Evolutionary conservation across 2,797 vertebrate genomes (phyloP), one percentile per base, ranked within the genome.

Genomic region (Calcarius lapponicus): DNA sequence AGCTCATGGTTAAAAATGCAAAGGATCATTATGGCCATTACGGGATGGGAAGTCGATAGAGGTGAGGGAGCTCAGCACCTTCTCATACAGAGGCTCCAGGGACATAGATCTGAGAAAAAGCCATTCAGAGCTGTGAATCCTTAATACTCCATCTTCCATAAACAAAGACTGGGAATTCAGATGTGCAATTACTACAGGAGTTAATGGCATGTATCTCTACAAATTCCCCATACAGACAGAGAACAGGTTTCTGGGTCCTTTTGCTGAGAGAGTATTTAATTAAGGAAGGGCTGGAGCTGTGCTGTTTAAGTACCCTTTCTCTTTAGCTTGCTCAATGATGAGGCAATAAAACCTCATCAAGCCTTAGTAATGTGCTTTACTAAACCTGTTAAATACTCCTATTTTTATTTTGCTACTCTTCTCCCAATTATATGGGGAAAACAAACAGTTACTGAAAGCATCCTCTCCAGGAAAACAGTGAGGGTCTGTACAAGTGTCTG

Each of bases 361-460:
- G 83, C 72, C 84, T 92, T 76, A 80, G 62, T 65, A 96, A 94
- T 86, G 84, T 94, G 83, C 92, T 95, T 93, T 93, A 67, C 28
- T 40, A 81, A 93, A 86, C 64, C 73, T 90, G 82, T 93, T 96
- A 96, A 79, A 97, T 83, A 67, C 32, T 60, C 80, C 67, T 96
- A 69, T 96, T 98, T 97, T 97, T 93, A 92, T 95, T 96, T 96
- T 91, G 43, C 56, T 93, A 48, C 84, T 80, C 65, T 72, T 86
- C 67, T 91, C 73, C 67, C 16, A 8, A 24, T 93, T 95, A 95
- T 69, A 76, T 25, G 66, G 48, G n/a, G 87, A 92, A 97, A 90
- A 90, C 61, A 64, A 94, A 81, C 53, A 90, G 62, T 95, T 86
- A 11, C 45, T 6, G 26, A 90, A 85, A 90, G 88, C 92, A 94